Evolutionary conservation across 2,113 vertebrate species (phyloP).

Genomic region (Datnioides undecimradiatus): DNA sequence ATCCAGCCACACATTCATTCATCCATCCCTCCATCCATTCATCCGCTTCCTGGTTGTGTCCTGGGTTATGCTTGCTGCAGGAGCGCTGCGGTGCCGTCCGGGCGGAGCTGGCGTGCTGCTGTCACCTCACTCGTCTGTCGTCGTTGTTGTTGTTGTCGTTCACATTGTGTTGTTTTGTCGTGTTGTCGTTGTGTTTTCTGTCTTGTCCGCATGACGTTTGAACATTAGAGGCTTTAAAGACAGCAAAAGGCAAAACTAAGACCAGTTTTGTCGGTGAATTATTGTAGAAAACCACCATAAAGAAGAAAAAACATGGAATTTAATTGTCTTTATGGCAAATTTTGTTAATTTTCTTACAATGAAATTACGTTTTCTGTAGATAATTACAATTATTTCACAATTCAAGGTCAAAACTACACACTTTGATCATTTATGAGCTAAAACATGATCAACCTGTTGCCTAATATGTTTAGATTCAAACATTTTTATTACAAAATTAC

Average conservation of each 20-base stretch:
- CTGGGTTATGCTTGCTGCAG: constrained; percentile 58
- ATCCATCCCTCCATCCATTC: constrained; percentile 39
- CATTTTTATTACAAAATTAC: no score
- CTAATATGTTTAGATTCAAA: no score
- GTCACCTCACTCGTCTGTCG: constrained; percentile 29
- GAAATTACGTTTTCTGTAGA: no score
- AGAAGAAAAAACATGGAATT: no score
- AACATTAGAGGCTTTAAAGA: background rate
- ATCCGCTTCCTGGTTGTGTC: constrained; percentile 74
- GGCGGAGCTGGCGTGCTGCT: constrained; percentile 44
- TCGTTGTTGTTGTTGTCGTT: background rate
- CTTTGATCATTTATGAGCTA: background rate
- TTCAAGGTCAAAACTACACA: background rate
- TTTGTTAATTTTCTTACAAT: no score
- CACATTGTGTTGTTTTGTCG: constrained; percentile 9
- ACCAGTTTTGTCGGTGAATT: background rate
- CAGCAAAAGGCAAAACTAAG: background rate
- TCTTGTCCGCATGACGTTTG: background rate
- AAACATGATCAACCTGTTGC: no score
- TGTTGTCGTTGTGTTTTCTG: constrained; percentile 28
- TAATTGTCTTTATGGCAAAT: no score
- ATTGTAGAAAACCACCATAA: no score
- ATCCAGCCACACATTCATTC: background rate
- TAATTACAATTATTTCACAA: no score
- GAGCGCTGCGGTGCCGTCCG: constrained; percentile 36